Evolutionary conservation across 2,888 invertebrate species (phyloP).

Genomic region (Aphodius sticticus): DNA sequence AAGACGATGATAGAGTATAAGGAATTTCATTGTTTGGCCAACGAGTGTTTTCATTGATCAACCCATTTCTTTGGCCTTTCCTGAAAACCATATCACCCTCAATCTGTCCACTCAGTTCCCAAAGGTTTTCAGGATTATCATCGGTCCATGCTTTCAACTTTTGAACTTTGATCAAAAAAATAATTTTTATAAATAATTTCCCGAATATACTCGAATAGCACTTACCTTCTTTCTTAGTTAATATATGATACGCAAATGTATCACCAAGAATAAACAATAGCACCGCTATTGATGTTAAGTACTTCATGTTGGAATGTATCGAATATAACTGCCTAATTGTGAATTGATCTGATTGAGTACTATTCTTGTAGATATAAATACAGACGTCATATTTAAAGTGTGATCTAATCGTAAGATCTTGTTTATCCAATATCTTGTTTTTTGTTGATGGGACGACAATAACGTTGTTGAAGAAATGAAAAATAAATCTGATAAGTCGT

Average conservation of each 20-base stretch:
- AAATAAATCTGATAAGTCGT: too few species aligned
- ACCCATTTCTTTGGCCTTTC: slow-evolving; percentile 35
- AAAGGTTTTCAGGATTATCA: slow-evolving; percentile 39
- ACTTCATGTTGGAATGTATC: not conserved
- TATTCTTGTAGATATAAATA: too few species aligned
- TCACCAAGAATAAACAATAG: not conserved
- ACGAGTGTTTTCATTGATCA: slow-evolving; percentile 26
- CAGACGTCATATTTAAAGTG: too few species aligned
- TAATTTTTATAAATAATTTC: too few species aligned
- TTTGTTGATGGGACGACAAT: too few species aligned
- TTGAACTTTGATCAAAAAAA: slow-evolving; percentile 13
- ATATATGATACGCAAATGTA: not conserved
- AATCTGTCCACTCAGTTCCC: slow-evolving; percentile 41
- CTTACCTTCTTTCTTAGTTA: not conserved
- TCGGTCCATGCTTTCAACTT: slow-evolving; percentile 34
- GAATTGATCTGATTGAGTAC: not conserved
- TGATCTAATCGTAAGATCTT: too few species aligned
- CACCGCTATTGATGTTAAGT: not conserved
- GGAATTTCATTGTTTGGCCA: slow-evolving; percentile 38
- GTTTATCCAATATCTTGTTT: too few species aligned
- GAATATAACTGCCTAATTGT: not conserved
- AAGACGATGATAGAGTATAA: slow-evolving; percentile 33
- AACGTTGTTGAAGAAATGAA: too few species aligned
- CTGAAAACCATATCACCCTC: slow-evolving; percentile 40
- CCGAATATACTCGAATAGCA: not conserved